Conservation (phyloP, 2,113 vertebrate genomes). For the Nothocercus julius region DNA sequence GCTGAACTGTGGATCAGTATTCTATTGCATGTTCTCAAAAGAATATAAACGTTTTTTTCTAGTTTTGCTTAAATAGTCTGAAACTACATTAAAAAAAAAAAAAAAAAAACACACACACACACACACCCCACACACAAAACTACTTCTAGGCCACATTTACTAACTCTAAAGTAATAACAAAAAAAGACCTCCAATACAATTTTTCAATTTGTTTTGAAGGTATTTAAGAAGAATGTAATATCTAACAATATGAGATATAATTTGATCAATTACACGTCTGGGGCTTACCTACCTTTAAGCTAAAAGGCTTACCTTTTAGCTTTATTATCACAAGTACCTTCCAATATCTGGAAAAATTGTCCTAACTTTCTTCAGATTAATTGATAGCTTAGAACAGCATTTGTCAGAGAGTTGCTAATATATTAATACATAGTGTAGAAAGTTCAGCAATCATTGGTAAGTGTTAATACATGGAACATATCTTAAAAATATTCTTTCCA, state of each 20-base stretch:
- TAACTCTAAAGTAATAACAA: neutral
- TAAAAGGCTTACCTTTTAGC: no score
- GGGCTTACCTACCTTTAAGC: neutral
- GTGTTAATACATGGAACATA: neutral
- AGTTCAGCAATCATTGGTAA: neutral
- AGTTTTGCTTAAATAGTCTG: neutral
- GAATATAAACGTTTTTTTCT: neutral
- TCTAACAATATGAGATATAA: neutral
- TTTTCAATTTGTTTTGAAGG: neutral
- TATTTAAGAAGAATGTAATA: neutral
- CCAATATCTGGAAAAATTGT: neutral
- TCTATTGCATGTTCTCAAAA: neutral
- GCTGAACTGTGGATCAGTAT: neutral
- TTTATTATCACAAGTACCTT: neutral
- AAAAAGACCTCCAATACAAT: neutral
- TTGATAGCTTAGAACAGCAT: neutral
- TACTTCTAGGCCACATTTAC: neutral
- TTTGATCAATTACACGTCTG: neutral
- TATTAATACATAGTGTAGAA: neutral
- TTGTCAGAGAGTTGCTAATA: accelerated
- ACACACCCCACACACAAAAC: no score
- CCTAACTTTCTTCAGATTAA: neutral
- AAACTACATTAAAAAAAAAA: neutral
- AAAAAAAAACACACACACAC: neutral
- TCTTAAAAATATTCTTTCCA: neutral